A percentile compares a stretch with the other conserved stretches of the same genome.
Evolutionary conservation across 2,113 vertebrate genomes (phyloP).

Genomic region (Chaetops frenatus): DNA sequence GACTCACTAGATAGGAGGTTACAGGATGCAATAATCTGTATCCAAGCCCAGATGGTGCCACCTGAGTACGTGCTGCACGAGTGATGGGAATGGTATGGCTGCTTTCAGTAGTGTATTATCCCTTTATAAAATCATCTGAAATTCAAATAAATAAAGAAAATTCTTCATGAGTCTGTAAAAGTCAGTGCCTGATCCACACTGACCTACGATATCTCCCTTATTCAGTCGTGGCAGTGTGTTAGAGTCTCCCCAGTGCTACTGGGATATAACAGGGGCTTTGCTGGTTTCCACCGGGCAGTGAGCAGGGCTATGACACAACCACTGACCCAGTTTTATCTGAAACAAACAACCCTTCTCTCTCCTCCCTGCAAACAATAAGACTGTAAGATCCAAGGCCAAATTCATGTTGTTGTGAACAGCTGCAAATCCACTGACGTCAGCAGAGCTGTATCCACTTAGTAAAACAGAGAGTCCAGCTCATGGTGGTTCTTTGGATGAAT

Average conservation of each 20-base stretch:
- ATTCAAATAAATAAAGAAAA: neutral
- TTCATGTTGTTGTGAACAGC: conserved; percentile 26
- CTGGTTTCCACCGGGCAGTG: neutral
- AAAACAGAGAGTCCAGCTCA: neutral
- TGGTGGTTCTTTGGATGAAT: neutral
- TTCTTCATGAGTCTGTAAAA: neutral
- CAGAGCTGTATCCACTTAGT: conserved; percentile 22
- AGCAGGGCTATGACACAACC: neutral
- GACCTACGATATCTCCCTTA: neutral
- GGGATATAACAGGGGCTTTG: neutral
- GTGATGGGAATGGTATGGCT: neutral
- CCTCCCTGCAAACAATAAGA: neutral
- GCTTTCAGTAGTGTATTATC: neutral
- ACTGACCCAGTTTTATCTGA: neutral
- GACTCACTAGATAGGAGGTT: neutral
- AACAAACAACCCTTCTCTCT: neutral
- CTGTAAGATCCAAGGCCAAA: conserved; percentile 3
- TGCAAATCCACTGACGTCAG: conserved; percentile 28
- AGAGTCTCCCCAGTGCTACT: neutral
- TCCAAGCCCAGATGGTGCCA: neutral
- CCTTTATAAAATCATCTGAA: neutral
- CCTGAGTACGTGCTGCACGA: neutral
- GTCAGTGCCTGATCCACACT: neutral
- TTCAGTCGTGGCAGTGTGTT: neutral
- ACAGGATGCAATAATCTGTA: neutral